phyloP scores from a whole-genome alignment of 2,113 vertebrate species.

The Pygoscelis antarcticus region DNA sequence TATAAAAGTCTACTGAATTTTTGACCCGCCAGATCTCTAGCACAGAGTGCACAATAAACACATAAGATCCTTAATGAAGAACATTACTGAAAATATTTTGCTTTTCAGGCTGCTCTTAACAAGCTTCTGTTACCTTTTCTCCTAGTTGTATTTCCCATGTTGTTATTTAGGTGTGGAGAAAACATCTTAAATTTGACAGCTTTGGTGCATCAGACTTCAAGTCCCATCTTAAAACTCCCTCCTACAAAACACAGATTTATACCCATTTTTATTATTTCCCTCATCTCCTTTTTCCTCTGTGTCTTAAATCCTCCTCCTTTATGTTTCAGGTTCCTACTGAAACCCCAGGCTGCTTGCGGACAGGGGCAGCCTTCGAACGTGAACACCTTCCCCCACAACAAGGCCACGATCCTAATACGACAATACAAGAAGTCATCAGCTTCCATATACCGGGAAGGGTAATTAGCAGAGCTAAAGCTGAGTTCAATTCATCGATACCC shows the following conservation, averaged over 20 bases:
- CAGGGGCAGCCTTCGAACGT: accelerated
- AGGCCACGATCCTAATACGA: accelerated
- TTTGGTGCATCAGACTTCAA: not conserved
- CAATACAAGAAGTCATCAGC: not conserved
- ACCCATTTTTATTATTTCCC: not conserved
- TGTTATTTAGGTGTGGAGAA: not conserved
- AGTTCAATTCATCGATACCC: not conserved
- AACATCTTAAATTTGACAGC: not conserved
- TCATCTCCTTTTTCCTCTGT: not conserved
- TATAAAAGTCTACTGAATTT: not conserved
- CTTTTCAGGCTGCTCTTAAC: not conserved
- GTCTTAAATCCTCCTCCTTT: not conserved
- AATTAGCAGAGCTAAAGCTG: not conserved
- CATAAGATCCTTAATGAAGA: not conserved
- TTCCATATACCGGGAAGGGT: not conserved
- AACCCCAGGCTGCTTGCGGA: not conserved
- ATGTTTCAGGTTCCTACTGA: not conserved
- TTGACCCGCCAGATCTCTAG: not conserved
- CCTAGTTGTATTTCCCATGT: accelerated
- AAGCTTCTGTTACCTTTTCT: not conserved
- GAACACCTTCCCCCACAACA: not conserved
- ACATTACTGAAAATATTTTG: not conserved
- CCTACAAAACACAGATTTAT: not conserved
- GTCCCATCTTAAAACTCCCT: not conserved
- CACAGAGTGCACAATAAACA: not conserved